phyloP scores from a whole-genome alignment of 23 tunicate species.

The Phallusia fumigata region DNA sequence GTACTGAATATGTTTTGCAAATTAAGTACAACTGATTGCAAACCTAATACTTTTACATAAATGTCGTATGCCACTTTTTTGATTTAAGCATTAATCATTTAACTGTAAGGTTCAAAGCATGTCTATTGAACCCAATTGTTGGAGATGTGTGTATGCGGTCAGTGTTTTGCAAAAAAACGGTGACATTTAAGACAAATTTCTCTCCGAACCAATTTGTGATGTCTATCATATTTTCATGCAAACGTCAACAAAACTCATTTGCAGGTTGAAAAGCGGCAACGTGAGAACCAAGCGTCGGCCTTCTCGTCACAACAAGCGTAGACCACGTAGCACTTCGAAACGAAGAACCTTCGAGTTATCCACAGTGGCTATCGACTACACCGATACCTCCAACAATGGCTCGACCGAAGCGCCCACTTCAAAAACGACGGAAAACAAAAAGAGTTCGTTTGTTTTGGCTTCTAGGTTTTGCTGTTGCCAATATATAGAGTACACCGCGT shows the following conservation, averaged over 20 bases:
- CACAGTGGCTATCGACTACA: neutral
- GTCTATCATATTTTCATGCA: too few relatives aligned
- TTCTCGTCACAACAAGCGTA: constrained; percentile 1
- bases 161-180: too few relatives aligned
- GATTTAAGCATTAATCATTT: too few relatives aligned
- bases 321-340: neutral
- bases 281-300: neutral
- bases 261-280: neutral
- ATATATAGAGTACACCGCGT: neutral
- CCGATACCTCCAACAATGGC: neutral
- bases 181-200: too few relatives aligned
- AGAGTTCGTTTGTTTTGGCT: constrained; percentile 5
- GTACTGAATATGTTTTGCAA: too few relatives aligned
- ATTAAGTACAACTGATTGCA: too few relatives aligned
- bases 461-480: constrained; percentile 5
- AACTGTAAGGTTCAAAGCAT: too few relatives aligned
- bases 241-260: neutral
- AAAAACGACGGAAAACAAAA: neutral
- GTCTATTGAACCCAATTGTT: too few relatives aligned
- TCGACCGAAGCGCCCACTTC: neutral
- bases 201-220: neutral
- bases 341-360: neutral
- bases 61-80: too few relatives aligned
- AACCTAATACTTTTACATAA: too few relatives aligned
- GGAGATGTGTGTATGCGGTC: too few relatives aligned